These are phyloP conservation scores for Oxyteleia sp. DNA, from an alignment of 2,888 invertebrate genomes.

Conservation along the genomic window DNA sequence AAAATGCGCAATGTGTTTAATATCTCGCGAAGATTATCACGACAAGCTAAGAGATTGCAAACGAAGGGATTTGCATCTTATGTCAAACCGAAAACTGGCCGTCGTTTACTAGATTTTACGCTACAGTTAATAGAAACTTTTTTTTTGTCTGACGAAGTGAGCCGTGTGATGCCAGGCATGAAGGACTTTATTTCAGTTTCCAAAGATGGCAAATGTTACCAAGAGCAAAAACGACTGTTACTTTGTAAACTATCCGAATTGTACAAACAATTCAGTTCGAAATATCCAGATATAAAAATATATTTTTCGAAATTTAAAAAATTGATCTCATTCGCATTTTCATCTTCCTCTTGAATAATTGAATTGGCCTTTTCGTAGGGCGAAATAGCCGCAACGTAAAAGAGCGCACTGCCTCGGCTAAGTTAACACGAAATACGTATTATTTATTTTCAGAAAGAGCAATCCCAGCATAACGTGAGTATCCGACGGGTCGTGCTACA, in stretches of 20 bases:
- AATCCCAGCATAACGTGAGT: slow-evolving; percentile 88
- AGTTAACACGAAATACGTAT: slow-evolving; percentile 80
- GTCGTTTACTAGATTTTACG: too few relatives aligned
- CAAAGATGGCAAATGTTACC: slow-evolving; percentile 19
- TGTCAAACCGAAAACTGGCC: too few relatives aligned
- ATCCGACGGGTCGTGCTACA: slow-evolving; percentile 86
- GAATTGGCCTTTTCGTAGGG: slow-evolving; percentile 61
- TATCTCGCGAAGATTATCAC: too few relatives aligned
- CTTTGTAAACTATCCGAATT: slow-evolving; percentile 16
- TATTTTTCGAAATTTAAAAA: not conserved
- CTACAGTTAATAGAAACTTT: too few relatives aligned
- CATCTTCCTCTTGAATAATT: slow-evolving; percentile 17
- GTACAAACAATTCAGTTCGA: not conserved
- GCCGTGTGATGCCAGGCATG: slow-evolving; percentile 32
- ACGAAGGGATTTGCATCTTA: too few relatives aligned
- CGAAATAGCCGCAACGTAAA: slow-evolving; percentile 46
- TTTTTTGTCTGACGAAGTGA: slow-evolving; percentile 21
- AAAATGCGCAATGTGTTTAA: too few relatives aligned
- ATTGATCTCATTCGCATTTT: not conserved
- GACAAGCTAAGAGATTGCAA: too few relatives aligned
- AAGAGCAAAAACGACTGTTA: slow-evolving; percentile 13
- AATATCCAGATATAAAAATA: too few relatives aligned
- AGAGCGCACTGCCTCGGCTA: slow-evolving; percentile 50
- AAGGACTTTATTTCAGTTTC: slow-evolving; percentile 30
- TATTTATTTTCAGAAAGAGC: slow-evolving; percentile 88